phyloP scores from a whole-genome alignment of 2,888 invertebrate species.

The Vanessa cardui region DNA sequence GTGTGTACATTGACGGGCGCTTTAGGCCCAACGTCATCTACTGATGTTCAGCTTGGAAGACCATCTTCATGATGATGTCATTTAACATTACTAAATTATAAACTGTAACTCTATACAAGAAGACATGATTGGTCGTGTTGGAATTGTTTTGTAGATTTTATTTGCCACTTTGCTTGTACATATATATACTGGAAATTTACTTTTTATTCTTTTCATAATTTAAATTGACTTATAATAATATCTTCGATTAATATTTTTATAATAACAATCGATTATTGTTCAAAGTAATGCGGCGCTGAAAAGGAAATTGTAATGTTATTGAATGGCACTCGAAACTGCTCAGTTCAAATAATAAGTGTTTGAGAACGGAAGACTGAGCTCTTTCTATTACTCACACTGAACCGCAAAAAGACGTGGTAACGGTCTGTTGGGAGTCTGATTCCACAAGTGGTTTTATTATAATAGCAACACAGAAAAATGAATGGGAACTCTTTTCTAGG shows the following conservation, averaged over 20 bases:
- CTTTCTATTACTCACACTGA: conserved; percentile 34
- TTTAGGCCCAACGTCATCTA: conserved; percentile 77
- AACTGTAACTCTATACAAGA: conserved; percentile 10
- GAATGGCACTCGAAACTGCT: conserved; percentile 36
- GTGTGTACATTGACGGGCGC: conserved; percentile 80
- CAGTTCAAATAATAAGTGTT: conserved; percentile 36
- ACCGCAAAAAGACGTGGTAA: conserved; percentile 26
- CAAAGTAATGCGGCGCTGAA: conserved; percentile 7
- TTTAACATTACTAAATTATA: conserved; percentile 21
- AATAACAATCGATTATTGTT: neutral
- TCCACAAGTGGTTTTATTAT: conserved; percentile 1
- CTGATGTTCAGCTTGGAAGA: conserved; percentile 45
- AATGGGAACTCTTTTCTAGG: no score
- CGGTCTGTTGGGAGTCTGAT: conserved; percentile 19
- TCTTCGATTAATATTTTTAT: neutral
- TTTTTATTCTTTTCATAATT: no score
- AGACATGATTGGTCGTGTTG: neutral
- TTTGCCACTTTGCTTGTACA: neutral
- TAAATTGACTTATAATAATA: neutral
- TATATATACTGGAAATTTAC: no score
- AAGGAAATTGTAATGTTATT: conserved; percentile 25
- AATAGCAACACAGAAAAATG: neutral
- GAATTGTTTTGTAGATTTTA: neutral
- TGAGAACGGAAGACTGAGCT: conserved; percentile 34
- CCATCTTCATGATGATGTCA: conserved; percentile 42